These are phyloP conservation scores for Tetranychus cinnabarinus DNA, from an alignment of 1,140 invertebrate genomes.

Conservation along the genomic window DNA sequence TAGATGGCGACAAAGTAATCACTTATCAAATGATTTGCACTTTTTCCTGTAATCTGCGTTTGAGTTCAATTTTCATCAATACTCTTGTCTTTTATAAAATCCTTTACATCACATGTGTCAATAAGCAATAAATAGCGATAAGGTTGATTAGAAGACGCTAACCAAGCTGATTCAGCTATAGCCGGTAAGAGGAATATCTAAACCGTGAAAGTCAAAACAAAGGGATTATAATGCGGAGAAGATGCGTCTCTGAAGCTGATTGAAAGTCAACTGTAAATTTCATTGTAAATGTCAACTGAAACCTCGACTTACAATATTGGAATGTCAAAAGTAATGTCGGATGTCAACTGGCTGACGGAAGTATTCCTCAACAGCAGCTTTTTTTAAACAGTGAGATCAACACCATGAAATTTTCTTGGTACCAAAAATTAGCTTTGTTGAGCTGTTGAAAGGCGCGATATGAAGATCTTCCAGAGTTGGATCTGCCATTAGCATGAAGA, in stretches of 20 bases:
- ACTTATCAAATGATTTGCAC: too few species aligned
- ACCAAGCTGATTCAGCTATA: too few species aligned
- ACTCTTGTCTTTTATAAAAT: too few species aligned
- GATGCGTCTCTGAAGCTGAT: slow-evolving; percentile 69
- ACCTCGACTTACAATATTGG: slow-evolving; percentile 85
- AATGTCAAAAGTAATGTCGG: slow-evolving; percentile 63
- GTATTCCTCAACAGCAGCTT: slow-evolving; percentile 85
- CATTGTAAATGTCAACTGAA: slow-evolving; percentile 26
- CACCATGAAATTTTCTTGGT: slow-evolving; percentile 90
- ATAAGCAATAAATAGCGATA: too few species aligned
- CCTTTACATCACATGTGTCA: too few species aligned
- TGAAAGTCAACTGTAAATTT: slow-evolving; percentile 86
- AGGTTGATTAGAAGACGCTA: too few species aligned
- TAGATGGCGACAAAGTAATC: too few species aligned
- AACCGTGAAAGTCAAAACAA: slow-evolving; percentile 34
- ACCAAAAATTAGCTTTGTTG: slow-evolving; percentile 97
- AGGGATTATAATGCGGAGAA: slow-evolving; percentile 86
- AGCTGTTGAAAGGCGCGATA: slow-evolving; percentile 94
- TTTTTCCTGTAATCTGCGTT: too few species aligned
- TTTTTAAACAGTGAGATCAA: slow-evolving; percentile 67
- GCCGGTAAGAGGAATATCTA: too few species aligned
- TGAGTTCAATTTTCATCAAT: too few species aligned
- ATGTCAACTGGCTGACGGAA: slow-evolving; percentile 97
- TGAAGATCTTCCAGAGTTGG: slow-evolving; percentile 85
- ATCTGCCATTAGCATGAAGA: slow-evolving; percentile 92